Percentiles rank a stretch among this genome's conserved stretches.
phyloP scores from a whole-genome alignment of 2,888 invertebrate genomes.

The Laothoe populi region DNA sequence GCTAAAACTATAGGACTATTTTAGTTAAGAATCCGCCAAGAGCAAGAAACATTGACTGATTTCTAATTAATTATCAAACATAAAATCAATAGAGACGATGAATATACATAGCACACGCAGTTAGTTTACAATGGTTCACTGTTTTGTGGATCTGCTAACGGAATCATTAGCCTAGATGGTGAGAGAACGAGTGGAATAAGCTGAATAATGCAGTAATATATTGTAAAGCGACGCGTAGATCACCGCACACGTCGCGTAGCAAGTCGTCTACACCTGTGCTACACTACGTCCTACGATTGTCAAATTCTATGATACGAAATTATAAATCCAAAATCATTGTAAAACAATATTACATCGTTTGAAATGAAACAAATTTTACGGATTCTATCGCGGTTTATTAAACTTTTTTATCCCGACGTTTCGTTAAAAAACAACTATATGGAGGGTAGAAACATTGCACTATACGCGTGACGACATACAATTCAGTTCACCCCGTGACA shows the following conservation, averaged over 20 bases:
- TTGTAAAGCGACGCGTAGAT: constrained; percentile 42
- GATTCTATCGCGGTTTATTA: no score
- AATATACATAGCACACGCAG: constrained; percentile 45
- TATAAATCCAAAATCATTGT: no score
- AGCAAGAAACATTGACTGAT: constrained; percentile 4
- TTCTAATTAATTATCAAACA: constrained; percentile 5
- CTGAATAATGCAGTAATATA: constrained; percentile 68
- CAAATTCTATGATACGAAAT: no score
- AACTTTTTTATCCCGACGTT: no score
- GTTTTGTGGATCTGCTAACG: constrained; percentile 81
- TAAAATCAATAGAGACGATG: constrained; percentile 7
- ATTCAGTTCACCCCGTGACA: no score
- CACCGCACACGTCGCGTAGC: not conserved
- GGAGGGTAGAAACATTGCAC: no score
- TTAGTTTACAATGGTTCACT: constrained; percentile 70
- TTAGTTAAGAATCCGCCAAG: not conserved
- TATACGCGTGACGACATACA: no score
- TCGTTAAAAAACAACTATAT: no score
- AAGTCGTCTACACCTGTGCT: not conserved
- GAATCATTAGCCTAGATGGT: constrained; percentile 79
- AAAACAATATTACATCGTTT: no score
- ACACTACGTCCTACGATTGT: not conserved
- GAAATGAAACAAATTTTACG: no score
- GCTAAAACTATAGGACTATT: no score
- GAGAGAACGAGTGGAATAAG: constrained; percentile 74